Evolutionary conservation across 1,140 invertebrate genomes (phyloP).

Genomic region (Drosophila willistoni): DNA sequence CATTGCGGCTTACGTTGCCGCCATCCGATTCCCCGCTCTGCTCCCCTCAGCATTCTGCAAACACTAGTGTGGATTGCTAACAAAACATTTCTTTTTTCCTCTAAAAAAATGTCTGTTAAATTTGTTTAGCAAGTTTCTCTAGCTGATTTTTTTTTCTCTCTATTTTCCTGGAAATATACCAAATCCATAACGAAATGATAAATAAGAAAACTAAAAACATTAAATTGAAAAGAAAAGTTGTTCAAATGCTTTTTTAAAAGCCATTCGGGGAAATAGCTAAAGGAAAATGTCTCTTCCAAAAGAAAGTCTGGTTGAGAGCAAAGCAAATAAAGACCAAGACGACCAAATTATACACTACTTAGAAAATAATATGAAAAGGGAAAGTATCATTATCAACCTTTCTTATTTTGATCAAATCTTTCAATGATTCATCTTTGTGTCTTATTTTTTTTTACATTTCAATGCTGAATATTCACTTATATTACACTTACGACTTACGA

Average conservation of each 20-base stretch:
- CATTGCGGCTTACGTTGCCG: conserved; percentile 45
- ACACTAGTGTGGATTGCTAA: conserved; percentile 23
- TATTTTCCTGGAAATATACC: background rate
- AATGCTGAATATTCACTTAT: too few species aligned
- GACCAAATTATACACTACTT: background rate
- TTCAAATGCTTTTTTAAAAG: conserved; percentile 27
- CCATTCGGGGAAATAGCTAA: conserved; percentile 18
- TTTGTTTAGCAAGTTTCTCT: conserved; percentile 57
- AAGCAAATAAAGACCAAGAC: background rate
- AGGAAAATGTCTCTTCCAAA: conserved; percentile 9
- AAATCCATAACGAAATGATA: background rate
- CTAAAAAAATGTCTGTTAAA: conserved; percentile 45
- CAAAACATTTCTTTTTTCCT: conserved; percentile 16
- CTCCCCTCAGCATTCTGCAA: background rate
- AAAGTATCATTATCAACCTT: too few species aligned
- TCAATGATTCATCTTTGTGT: too few species aligned
- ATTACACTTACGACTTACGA: too few species aligned
- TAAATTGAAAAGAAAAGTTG: conserved; percentile 29
- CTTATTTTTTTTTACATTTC: too few species aligned
- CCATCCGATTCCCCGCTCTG: background rate
- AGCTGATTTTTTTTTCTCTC: conserved; percentile 31
- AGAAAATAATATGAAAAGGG: too few species aligned
- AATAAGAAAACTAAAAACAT: conserved; percentile 17
- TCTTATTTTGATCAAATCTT: too few species aligned
- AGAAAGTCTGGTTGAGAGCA: conserved; percentile 1